Base-by-base conservation (phyloP, 2,113 vertebrate genomes). In the Corythornis cristatus region DNA sequence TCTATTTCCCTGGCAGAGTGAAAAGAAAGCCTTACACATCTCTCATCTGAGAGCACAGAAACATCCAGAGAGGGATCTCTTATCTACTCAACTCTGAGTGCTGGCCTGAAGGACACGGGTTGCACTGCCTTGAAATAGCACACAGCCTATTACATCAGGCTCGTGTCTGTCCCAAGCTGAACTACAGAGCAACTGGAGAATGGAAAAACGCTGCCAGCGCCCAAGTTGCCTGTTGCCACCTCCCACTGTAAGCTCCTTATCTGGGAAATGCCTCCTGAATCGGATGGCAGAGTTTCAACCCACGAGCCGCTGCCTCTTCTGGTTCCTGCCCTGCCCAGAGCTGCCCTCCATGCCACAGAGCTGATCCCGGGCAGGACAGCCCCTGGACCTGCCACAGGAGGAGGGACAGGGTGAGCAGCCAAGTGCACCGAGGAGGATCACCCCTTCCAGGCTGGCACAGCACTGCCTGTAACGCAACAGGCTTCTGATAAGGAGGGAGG, bases 241-340 rank as follows among this genome's bases (percentile, higher is more conserved):
- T 95, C 95, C 82, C 94, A 88, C 91, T 78, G 76, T 40, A 89
- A 93, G 72, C 82, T 93, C 85, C 93, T 95, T 96, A 94, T 94
- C 91, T 91, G 87, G 75, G 89, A 89, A 93, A 79, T 83, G 75
- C 91, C 94, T 83, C 2, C 4, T 87, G 74, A 92, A 93, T 86
- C 0, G 3, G 75, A 28, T 58, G 73, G 74, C 74, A 77, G 42
- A 13, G 33, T 40, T 93, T 80, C 84, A 74, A 4, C 67, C 2
- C 0, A 65, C 3, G 31, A 93, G 51, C 42, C 3, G 0, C 75
- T 75, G 51, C 46, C 56, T 81, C 71, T 60, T 19, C 82, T 48
- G 40, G 14, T 80, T 51, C 76, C 83, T 8, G 0, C 53, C 29
- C 53, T 35, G 40, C 81, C n/a, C 2, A 0, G 22, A 68, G 15